Evolutionary conservation across 2,113 vertebrate genomes (phyloP).

Genomic region (Halichoerus grypus): DNA sequence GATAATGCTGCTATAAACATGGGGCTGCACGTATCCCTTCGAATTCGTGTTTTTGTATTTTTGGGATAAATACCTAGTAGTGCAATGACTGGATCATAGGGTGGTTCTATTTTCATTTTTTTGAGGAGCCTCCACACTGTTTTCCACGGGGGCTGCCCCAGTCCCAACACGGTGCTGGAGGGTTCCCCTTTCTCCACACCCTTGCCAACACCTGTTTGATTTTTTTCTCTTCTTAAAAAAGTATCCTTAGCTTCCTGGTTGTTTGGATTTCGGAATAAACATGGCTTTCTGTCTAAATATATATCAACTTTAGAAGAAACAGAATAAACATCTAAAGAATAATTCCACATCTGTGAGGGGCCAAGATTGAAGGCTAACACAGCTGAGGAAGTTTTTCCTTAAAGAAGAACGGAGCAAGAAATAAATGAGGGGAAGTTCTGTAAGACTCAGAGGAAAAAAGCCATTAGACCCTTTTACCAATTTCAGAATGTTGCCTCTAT

Average conservation of each 20-base stretch:
- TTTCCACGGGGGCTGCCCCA: not conserved
- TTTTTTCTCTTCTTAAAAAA: not conserved
- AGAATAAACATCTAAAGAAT: not conserved
- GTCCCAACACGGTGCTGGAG: not conserved
- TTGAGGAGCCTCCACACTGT: not conserved
- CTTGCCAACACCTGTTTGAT: not conserved
- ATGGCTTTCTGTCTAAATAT: not conserved
- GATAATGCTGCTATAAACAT: no score
- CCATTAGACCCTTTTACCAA: fast-evolving
- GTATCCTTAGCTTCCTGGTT: not conserved
- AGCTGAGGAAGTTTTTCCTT: not conserved
- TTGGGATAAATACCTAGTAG: not conserved
- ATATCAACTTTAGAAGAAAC: not conserved
- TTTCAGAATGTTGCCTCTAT: fast-evolving
- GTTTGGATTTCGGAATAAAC: conserved; percentile 52
- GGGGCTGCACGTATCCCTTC: not conserved
- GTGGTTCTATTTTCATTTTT: not conserved
- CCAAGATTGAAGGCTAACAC: fast-evolving
- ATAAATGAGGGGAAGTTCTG: not conserved
- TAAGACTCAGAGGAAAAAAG: fast-evolving
- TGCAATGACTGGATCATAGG: not conserved
- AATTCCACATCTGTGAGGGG: not conserved
- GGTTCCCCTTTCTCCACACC: not conserved
- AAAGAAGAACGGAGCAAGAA: not conserved
- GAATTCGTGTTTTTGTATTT: not conserved